Conservation (phyloP, 2,888 invertebrate species). For the Acronicta leporina region DNA sequence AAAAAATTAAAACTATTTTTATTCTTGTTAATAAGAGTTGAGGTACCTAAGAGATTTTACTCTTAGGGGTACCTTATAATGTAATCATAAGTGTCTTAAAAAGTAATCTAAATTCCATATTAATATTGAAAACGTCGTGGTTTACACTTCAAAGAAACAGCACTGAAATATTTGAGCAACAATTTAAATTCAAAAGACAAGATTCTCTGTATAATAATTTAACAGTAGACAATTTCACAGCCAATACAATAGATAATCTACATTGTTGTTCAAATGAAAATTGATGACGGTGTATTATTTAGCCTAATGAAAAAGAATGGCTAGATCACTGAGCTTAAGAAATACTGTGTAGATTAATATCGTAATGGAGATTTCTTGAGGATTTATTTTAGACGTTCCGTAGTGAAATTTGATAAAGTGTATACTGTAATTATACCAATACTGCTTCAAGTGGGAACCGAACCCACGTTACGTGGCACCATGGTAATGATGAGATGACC, state of each 20-base stretch:
- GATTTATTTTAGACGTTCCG: conserved; percentile 1
- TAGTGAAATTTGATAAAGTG: too few species aligned
- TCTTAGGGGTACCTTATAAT: too few species aligned
- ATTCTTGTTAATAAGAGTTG: too few species aligned
- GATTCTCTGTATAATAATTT: background rate
- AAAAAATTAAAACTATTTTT: too few species aligned
- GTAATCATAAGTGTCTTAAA: too few species aligned
- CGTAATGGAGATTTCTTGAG: conserved; percentile 10
- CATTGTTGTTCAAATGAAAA: conserved; percentile 33
- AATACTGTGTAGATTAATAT: background rate
- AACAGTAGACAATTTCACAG: conserved; percentile 5
- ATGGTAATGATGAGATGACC: too few species aligned
- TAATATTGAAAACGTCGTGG: background rate
- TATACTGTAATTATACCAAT: too few species aligned
- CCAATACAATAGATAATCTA: conserved; percentile 19
- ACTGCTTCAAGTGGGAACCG: too few species aligned
- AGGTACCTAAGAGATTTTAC: too few species aligned
- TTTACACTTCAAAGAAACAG: background rate
- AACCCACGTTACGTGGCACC: too few species aligned
- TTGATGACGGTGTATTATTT: conserved; percentile 28
- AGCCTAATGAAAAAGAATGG: conserved; percentile 26
- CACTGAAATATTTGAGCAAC: conserved; percentile 4
- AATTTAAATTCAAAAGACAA: conserved; percentile 20
- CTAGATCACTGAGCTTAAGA: conserved; percentile 5
- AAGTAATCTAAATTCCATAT: background rate